Conservation (phyloP, 92 coral and sea anemone species). For the Epizoanthus scotinus region DNA sequence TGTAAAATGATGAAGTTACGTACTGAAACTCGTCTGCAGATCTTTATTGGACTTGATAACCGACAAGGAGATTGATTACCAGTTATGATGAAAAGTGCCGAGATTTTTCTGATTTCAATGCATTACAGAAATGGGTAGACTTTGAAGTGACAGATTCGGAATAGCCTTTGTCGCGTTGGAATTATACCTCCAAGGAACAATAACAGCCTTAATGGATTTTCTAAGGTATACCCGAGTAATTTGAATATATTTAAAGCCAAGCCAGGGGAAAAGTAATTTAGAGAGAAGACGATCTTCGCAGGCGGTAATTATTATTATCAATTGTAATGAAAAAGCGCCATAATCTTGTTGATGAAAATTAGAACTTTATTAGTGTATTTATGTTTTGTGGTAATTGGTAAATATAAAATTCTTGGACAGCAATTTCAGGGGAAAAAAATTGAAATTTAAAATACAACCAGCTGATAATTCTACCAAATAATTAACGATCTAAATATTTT, state of each 20-base stretch:
- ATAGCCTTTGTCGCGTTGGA: not conserved
- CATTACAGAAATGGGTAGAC: not conserved
- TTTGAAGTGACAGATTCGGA: not conserved
- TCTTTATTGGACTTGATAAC: not conserved
- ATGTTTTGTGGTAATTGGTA: slow-evolving; percentile 1
- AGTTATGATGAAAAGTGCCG: not conserved
- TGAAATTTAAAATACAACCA: not conserved
- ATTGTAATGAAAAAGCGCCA: not conserved
- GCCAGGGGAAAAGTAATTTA: not conserved
- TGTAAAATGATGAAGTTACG: not conserved
- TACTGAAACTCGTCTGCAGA: not conserved
- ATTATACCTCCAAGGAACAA: not conserved
- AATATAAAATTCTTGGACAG: not conserved
- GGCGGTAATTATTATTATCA: slow-evolving; percentile 18
- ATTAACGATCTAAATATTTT: not conserved
- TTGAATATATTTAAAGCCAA: slow-evolving; percentile 14
- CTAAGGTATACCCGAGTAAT: not conserved
- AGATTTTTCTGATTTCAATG: not conserved
- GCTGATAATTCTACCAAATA: not conserved
- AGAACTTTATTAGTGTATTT: not conserved
- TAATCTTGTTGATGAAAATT: not conserved
- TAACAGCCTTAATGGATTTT: not conserved
- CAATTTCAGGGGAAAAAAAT: too few relatives aligned
- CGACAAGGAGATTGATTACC: not conserved
- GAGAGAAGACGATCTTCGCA: not conserved